These are phyloP conservation scores for Grammomys surdaster DNA, from an alignment of 2,113 vertebrate species.

Conservation along the genomic window DNA sequence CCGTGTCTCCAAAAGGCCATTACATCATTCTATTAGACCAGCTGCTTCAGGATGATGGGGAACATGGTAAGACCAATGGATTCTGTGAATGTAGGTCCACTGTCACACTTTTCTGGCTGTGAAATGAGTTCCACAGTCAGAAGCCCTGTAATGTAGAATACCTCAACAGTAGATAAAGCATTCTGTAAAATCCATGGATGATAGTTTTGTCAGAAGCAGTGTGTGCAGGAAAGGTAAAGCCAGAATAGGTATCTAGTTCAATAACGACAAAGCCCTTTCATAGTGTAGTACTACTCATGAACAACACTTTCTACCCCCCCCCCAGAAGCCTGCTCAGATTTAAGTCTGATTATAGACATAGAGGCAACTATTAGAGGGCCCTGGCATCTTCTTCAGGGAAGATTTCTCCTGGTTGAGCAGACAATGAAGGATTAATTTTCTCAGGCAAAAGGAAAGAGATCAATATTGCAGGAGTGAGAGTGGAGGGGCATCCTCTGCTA, in stretches of 20 bases:
- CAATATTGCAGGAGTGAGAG: not conserved
- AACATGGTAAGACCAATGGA: not conserved
- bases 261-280: not conserved
- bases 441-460: not conserved
- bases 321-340: not conserved
- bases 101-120: too few species aligned
- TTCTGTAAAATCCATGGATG: not conserved
- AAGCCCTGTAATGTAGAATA: not conserved
- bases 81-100: not conserved
- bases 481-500: not conserved
- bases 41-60: not conserved
- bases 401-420: not conserved
- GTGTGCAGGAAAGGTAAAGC: not conserved
- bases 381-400: not conserved
- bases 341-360: not conserved
- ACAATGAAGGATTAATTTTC: not conserved
- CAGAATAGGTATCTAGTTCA: not conserved
- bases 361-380: not conserved
- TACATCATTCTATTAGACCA: not conserved
- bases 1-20: not conserved
- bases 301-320: not conserved
- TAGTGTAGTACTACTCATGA: not conserved
- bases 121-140: not conserved
- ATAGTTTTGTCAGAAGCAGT: not conserved
- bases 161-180: not conserved